Evolutionary conservation across 2,113 vertebrate species (phyloP).

Genomic region (Elephantulus edwardii): DNA sequence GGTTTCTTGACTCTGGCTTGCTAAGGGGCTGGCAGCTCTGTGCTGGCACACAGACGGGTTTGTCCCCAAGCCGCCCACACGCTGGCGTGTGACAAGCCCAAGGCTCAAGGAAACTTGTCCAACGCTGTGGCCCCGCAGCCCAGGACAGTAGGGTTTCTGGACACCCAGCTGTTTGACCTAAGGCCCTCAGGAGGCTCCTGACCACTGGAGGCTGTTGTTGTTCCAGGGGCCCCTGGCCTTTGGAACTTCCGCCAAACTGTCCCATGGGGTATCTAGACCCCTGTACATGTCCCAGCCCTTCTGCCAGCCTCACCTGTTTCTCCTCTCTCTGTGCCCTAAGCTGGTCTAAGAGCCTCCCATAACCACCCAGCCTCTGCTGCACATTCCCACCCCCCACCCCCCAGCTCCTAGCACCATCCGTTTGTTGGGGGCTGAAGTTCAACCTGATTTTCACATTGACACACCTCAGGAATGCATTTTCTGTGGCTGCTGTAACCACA

Average conservation of each 20-base stretch:
- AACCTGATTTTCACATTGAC: rapidly evolving
- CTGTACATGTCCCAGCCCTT: neutral
- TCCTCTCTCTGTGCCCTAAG: rapidly evolving
- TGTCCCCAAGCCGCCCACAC: neutral
- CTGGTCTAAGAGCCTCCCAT: neutral
- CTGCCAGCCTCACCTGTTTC: neutral
- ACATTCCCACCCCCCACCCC: no score
- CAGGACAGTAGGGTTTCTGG: no score
- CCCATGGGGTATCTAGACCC: neutral
- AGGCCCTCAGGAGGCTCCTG: neutral
- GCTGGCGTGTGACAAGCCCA: rapidly evolving
- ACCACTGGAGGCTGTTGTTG: rapidly evolving
- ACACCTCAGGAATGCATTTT: neutral
- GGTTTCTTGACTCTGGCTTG: neutral
- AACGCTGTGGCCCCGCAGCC: neutral
- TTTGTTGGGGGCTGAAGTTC: rapidly evolving
- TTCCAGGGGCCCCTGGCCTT: neutral
- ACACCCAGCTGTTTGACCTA: no score
- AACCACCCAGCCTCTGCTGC: neutral
- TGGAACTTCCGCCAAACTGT: neutral
- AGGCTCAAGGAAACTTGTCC: neutral
- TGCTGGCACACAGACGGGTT: neutral
- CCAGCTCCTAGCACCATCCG: rapidly evolving
- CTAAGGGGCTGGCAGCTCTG: neutral
- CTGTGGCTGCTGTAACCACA: rapidly evolving